Base-by-base conservation (phyloP, 92 coral and sea anemone species). In the Pocillopora meandrina region DNA sequence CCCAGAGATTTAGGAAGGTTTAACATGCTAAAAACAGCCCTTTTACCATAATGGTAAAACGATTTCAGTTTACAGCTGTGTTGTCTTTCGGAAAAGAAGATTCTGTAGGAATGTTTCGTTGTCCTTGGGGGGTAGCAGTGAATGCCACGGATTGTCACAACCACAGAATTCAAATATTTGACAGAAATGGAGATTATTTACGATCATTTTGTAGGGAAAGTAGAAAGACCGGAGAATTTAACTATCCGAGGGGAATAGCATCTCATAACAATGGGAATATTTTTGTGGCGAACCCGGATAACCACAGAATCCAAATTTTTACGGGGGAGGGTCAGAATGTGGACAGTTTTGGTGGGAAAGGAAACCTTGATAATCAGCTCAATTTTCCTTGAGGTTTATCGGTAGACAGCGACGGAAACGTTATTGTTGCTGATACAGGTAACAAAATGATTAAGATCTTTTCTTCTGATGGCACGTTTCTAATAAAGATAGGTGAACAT, bases 161-260 rank as follows among this genome's bases (percentile, higher is more conserved):
- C 70, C 86, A 82, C 57, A 61, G 79, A 12, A 70, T 82, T n/a
- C 86, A 82, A 60, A 75, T 82, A 5, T 70, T 82, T 82, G 68
- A 72, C 42, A 52, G 56, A 17, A 31, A n/a, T 11, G 85, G 78
- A 8, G 3, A 70, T 2, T 65, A 49, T 14, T 18, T 82, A 42
- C 56, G 75, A 57, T 57, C 85, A 17, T 70, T 82, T 18, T 77
- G 85, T 20, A 56, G 60, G 23, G 56, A 82, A 56, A 77, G 85
- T 10, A 71, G 23, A 9, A 15, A 35, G 13, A 42, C 23, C 6
- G 77, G 85, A 10, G 68, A 82, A 52, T 82, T 82, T 31, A n/a
- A 72, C 13, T 36, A 11, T 8, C 85, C 85, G 12, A 34, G 17
- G 15, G 77, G 76, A 57, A 74, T 82, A 14, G 36, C 31, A 56